Conservation (phyloP, 1,140 invertebrate species). For the Drosophila nasuta region DNA sequence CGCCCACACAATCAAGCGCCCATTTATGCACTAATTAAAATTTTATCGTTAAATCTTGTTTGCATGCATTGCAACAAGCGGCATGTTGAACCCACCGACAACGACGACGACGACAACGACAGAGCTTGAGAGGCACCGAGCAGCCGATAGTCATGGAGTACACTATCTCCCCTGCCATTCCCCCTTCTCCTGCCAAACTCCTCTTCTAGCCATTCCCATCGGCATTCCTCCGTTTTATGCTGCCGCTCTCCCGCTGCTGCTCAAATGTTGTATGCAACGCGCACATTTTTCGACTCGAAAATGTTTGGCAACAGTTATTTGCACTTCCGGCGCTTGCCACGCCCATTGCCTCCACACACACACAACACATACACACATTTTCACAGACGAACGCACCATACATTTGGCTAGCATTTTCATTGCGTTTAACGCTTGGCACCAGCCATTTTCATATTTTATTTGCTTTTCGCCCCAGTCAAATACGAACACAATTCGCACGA, state of each 20-base stretch:
- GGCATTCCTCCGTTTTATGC: not conserved
- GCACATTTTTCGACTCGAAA: conserved; percentile 73
- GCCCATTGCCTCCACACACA: conserved; percentile 24
- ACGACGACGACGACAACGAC: conserved; percentile 7
- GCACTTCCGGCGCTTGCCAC: conserved; percentile 65
- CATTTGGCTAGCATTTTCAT: conserved; percentile 37
- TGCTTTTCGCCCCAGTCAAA: conserved; percentile 54
- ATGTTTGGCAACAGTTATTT: conserved; percentile 83
- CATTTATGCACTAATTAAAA: conserved; percentile 84
- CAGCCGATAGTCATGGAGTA: conserved; percentile 3
- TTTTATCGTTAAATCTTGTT: conserved; percentile 84
- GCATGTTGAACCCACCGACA: conserved; percentile 43
- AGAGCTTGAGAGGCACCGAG: conserved; percentile 22
- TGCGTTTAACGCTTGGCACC: conserved; percentile 42
- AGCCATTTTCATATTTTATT: conserved; percentile 76
- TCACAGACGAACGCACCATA: not conserved
- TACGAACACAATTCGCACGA: conserved; percentile 43
- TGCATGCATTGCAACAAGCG: conserved; percentile 79
- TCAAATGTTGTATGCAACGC: conserved; percentile 68
- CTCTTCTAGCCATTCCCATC: not conserved
- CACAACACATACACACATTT: conserved; percentile 2
- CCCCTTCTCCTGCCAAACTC: not conserved
- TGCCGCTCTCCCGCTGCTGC: not conserved
- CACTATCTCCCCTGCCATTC: conserved; percentile 3
- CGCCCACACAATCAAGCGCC: conserved; percentile 81